phyloP scores from a whole-genome alignment of 2,113 vertebrate genomes.

The Muntiacus muntjak region DNA sequence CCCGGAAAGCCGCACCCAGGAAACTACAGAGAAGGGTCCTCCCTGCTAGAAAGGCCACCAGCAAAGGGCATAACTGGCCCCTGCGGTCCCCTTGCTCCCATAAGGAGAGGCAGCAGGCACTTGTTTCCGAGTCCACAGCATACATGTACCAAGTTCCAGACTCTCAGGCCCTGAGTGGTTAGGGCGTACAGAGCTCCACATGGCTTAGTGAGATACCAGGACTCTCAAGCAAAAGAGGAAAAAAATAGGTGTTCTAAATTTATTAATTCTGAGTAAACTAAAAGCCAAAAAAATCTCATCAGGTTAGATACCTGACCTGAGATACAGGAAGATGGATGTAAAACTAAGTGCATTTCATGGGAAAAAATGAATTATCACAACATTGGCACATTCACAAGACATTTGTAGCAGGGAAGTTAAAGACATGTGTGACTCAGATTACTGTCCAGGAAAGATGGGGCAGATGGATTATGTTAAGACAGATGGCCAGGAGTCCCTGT shows the following conservation, averaged over 20 bases:
- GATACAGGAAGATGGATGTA: slow-evolving; percentile 8
- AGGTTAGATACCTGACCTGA: slow-evolving; percentile 24
- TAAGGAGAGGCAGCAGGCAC: background rate
- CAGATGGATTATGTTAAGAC: background rate
- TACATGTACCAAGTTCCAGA: background rate
- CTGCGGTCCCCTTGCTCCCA: background rate
- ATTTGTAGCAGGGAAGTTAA: slow-evolving; percentile 41
- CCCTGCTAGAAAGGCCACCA: background rate
- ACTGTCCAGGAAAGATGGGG: background rate
- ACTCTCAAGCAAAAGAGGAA: background rate
- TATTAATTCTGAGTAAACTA: background rate
- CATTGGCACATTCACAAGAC: background rate
- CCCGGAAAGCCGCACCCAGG: background rate
- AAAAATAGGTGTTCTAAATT: background rate
- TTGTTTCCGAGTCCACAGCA: background rate
- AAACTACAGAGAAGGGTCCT: background rate
- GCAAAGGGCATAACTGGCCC: background rate
- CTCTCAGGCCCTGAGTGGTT: background rate
- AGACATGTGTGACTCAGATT: slow-evolving; percentile 28
- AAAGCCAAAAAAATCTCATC: slow-evolving; percentile 48
- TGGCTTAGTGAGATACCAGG: background rate
- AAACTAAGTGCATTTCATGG: slow-evolving; percentile 4
- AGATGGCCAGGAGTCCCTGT: slow-evolving; percentile 11
- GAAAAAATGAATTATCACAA: slow-evolving; percentile 13
- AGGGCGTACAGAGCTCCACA: background rate